Evolutionary conservation across 2,113 vertebrate genomes (phyloP), one percentile per base, ranked within the genome.

Genomic region (Rhinopomastus cyanomelas): DNA sequence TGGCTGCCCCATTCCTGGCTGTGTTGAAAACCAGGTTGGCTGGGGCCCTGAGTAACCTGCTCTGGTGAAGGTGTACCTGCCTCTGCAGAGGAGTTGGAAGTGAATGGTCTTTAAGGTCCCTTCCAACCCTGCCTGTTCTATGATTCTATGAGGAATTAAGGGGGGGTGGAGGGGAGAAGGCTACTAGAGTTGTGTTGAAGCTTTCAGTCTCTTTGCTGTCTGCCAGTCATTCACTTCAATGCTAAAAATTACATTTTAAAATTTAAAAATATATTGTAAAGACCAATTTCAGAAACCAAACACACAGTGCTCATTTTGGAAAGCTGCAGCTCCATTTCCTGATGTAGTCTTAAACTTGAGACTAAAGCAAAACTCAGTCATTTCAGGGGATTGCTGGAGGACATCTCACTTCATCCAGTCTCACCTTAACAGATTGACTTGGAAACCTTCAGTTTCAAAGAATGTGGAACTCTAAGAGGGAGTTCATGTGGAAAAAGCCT

Each of bases 391-490:
- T 68, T 72, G n/a, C 68, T 72, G 73, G 53, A 87, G 74, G 77
- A 72, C 85, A 68, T 93, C 42, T 78, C 26, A 48, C 39, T 86
- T 82, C 79, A 85, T 64, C 29, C 51, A 12, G 79, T 80, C 57
- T 83, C 60, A 77, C 66, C 22, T 66, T 74, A 77, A 77, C 23
- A 79, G 72, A 81, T 48, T 80, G 37, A 83, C 66, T 77, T 83
- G 66, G 85, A 91, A 92, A 72, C 71, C 39, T 65, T 93, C 32
- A 5, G 36, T 91, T 92, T 89, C 72, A 83, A 73, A 88, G 59
- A 89, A 83, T 52, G 67, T 81, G 74, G 72, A 93, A 29, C 59
- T 94, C 72, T 92, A 65, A 55, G 62, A 81, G 44, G 84, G 75
- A 91, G 56, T 96, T 92, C 66, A 53, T 53, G 65, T 29, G 56